Base-by-base conservation (phyloP, 1,140 invertebrate genomes). In the Lasaia peninsularis region DNA sequence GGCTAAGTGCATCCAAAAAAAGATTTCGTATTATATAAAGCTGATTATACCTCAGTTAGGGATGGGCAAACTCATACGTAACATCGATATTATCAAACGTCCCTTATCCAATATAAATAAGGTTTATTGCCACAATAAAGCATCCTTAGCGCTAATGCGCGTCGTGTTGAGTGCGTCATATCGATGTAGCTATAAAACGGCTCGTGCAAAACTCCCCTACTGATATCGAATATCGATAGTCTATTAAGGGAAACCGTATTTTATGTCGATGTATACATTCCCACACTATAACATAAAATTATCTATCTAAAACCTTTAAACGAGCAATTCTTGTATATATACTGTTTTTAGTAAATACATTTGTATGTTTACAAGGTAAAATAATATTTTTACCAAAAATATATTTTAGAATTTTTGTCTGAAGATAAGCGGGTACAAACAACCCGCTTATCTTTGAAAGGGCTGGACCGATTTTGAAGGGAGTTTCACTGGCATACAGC, bases 61-160 rank as follows among this genome's bases (percentile, higher is more conserved):
- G 14, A 40, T 40, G 37, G 37, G 14, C 37, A 40, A 40, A 40
- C 37, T 40, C 37, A 40, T 40, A 40, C 14, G 16, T 40, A 40
- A 40, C 37, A 18, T 40, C 35, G 35, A 40, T 40, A 40, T 14
- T 14, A 40, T 40, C 14, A 40, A 14, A 40, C 14, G 35, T 40
- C 35, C 35, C 35, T 40, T 40, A 40, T 9, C 35, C 35, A 40
- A 40, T 40, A 40, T 40, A 40, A 40, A 40, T 40, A 40, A 40
- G 35, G 35, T 40, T 40, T 40, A 40, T 40, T 40, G 35, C 35
- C 14, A 40, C 35, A 40, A 40, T 40, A 40, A 40, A 40, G 35
- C 35, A 40, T 40, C 35, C 35, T 40, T 40, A 40, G 35, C 35
- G 8, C 12, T 40, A 40, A 40, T 40, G 35, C 35, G 35, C 14